Conservation (phyloP, 2,113 vertebrate species). For the Centropus unirufus region DNA sequence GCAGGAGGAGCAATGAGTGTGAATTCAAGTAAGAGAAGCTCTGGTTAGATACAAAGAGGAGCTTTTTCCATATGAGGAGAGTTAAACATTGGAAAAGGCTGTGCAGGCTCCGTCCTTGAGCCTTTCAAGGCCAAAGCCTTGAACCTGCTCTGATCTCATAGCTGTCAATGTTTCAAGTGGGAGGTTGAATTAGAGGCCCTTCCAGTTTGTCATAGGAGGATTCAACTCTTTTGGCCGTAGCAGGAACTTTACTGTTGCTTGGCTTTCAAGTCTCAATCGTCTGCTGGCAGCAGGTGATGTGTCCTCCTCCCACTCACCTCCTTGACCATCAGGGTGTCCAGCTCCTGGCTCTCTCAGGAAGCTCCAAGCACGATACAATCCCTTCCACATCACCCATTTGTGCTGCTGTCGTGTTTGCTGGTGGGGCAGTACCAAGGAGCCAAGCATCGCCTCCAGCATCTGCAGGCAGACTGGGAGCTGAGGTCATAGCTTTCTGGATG, state of each 20-base stretch:
- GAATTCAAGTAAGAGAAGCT: background rate
- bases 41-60: background rate
- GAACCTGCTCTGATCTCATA: background rate
- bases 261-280: background rate
- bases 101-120: background rate
- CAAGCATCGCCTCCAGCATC: background rate
- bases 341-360: background rate
- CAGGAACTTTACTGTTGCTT: background rate
- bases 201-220: background rate
- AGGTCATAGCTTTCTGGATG: background rate
- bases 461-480: background rate
- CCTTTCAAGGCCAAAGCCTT: background rate
- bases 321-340: background rate
- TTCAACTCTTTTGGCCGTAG: background rate
- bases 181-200: background rate
- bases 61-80: rapidly evolving
- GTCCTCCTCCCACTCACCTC: background rate
- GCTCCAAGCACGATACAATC: background rate
- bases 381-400: rapidly evolving
- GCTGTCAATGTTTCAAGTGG: background rate
- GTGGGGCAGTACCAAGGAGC: background rate
- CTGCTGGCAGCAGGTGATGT: background rate
- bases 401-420: rapidly evolving
- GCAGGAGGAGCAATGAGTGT: background rate
- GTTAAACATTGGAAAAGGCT: background rate